Base-by-base conservation (phyloP, 2,113 vertebrate species). In the Romanogobio albipinnatus region DNA sequence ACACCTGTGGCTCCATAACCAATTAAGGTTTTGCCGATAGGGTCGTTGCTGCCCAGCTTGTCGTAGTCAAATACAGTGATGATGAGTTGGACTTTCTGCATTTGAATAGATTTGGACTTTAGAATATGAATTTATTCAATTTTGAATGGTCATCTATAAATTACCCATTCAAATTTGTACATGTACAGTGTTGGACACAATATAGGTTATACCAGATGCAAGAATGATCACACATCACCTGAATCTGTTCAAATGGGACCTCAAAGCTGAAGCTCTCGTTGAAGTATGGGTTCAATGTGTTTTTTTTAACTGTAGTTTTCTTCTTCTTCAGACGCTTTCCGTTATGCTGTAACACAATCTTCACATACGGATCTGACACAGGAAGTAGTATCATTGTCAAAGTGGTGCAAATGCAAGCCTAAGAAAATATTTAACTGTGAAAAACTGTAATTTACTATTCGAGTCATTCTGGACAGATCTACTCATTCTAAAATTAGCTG, bases 191-290 rank as follows among this genome's bases (percentile, higher is more conserved):
- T 36, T 36, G 15, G 1, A 68, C 29, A 68, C 7, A 19, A 19
- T 68, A 36, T 4, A 33, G 14, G 14, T 2, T 33, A 66, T 64
- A 51, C 14, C 64, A 68, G 29, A 64, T 9, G 36, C 10, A 87
- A 17, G 11, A 58, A 17, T 17, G 11, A 36, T 19, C 17, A 9
- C 9, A 84, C 24, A 71, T 14, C 84, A 97, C 97, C 96, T 97
- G 97, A 82, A 97, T 97, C 90, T 97, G 96, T 77, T 96, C 96
- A 78, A 97, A 97, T 78, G 97, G 95, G 59, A 97, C 95, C 29
- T 97, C 97, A 56, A 97, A 97, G 88, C 96, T 97, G 90, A 97
- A 97, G 82, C 96, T 96, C 87, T 97, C 97, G 0, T 97, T 97
- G 87, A 97, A 97, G 86, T 97, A 97, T 14, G 97, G 97, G 66